These are phyloP conservation scores for Cassiopea xamachana DNA, from an alignment of 30 jellyfish, hydroid and myxozoan genomes.

Conservation along the genomic window DNA sequence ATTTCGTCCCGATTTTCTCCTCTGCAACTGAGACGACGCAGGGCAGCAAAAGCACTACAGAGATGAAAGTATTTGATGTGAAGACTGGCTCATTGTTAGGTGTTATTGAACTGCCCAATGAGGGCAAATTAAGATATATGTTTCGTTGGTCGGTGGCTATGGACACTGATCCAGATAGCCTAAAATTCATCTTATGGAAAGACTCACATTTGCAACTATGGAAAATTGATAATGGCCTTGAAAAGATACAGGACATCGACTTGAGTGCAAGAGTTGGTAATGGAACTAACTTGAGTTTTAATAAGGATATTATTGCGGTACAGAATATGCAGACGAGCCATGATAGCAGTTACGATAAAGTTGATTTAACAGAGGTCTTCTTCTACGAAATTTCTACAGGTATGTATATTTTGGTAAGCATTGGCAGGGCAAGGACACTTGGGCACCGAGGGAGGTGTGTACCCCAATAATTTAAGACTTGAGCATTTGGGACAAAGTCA, in stretches of 20 bases:
- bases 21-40: conserved; percentile 26
- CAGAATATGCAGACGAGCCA: conserved; percentile 26
- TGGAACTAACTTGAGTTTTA: conserved; percentile 15
- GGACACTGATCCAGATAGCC: conserved; percentile 38
- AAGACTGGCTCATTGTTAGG: not conserved
- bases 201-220: conserved; percentile 24
- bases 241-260: conserved; percentile 22
- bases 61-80: conserved; percentile 37
- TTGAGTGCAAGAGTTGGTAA: conserved; percentile 24
- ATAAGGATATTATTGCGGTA: conserved; percentile 34
- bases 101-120: not conserved
- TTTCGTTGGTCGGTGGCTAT: conserved; percentile 31
- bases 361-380: conserved; percentile 21
- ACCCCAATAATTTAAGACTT: too few relatives aligned
- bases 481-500: too few relatives aligned
- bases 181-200: conserved; percentile 37
- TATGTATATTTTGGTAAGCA: not conserved
- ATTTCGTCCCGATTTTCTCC: not conserved
- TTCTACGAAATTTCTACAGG: conserved; percentile 37
- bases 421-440: not conserved
- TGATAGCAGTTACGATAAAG: conserved; percentile 32
- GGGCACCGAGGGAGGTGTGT: too few relatives aligned
- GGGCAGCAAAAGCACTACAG: not conserved
- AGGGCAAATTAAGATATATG: not conserved
- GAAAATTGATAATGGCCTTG: conserved; percentile 9